phyloP scores from a whole-genome alignment of 2,888 invertebrate genomes.

The Ectemnius continuus region DNA sequence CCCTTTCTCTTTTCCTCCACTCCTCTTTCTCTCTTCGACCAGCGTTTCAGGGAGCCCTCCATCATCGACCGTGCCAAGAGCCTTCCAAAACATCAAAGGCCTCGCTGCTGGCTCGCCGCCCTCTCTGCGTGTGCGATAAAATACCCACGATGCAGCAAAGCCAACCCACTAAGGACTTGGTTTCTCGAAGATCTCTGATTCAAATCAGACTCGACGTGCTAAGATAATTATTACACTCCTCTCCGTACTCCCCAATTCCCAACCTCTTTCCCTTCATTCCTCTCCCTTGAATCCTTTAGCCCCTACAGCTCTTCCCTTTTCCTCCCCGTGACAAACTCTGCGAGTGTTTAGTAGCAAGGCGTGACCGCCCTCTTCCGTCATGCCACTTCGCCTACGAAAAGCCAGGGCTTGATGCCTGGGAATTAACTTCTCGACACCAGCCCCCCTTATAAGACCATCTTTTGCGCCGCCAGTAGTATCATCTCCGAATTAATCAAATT shows the following conservation, averaged over 20 bases:
- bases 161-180: slow-evolving; percentile 52
- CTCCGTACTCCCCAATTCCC: slow-evolving; percentile 5
- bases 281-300: neutral
- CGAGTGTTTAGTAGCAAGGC: slow-evolving; percentile 6
- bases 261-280: neutral
- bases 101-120: slow-evolving; percentile 17
- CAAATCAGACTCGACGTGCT: slow-evolving; percentile 50
- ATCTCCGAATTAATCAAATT: too few relatives aligned
- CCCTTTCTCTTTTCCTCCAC: slow-evolving; percentile 20
- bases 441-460: too few relatives aligned
- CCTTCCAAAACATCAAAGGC: slow-evolving; percentile 62
- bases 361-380: neutral
- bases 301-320: neutral
- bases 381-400: neutral
- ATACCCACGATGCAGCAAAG: slow-evolving; percentile 57
- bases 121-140: slow-evolving; percentile 41
- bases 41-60: slow-evolving; percentile 35
- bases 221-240: slow-evolving; percentile 51
- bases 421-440: too few relatives aligned
- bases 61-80: slow-evolving; percentile 53
- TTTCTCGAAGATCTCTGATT: slow-evolving; percentile 44
- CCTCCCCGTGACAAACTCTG: slow-evolving; percentile 2
- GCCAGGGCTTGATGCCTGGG: too few relatives aligned
- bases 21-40: neutral
- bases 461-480: too few relatives aligned